Evolutionary conservation across 2,113 vertebrate genomes (phyloP), one percentile per base, ranked within the genome.

Genomic region (Verasper variegatus): DNA sequence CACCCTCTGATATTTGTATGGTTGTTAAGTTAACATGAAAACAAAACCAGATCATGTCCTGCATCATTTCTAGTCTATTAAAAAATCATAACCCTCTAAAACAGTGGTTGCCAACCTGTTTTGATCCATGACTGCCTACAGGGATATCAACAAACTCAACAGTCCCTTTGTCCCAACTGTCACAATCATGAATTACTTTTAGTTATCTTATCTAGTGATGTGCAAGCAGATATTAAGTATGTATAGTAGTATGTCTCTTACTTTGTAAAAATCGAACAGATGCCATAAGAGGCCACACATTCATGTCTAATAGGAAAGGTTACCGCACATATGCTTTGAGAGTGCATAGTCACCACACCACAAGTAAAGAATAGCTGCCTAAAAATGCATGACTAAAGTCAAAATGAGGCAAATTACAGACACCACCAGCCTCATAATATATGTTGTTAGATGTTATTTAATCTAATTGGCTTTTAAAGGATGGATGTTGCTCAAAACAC

Each of bases 1-100:
- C 24, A 1, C 18, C 15, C 58, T 61, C 37, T 65, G 15, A 71
- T 40, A n/a, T n/a, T 54, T 51, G 57, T 26, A 71, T 7, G 1
- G 35, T 66, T 81, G 60, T 73, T 40, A 27, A 42, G 27, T 42
- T 45, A 51, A 70, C 60, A 82, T 55, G 35, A 64, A 71, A 63
- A 21, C 13, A 45, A 71, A 76, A 70, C 45, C 73, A 77, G 5
- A 49, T 55, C 37, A 56, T 66, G 51, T 1, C 9, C 71, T 17
- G 13, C 59, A 66, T 8, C 11, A 54, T 37, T 58, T 81, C n/a
- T 35, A 13, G 11, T 68, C 57, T 47, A 51, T 42, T 31, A 31
- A 31, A 31, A 31, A 31, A 31, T 31, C 31, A 7, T 31, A 31
- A 31, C 31, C 31, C 7, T 31, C 31, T 31, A 31, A 1, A 31